Percentiles rank a stretch among this genome's conserved stretches.
Evolutionary conservation across 2,797 vertebrate species (phyloP).

Genomic region (Morus bassanus): DNA sequence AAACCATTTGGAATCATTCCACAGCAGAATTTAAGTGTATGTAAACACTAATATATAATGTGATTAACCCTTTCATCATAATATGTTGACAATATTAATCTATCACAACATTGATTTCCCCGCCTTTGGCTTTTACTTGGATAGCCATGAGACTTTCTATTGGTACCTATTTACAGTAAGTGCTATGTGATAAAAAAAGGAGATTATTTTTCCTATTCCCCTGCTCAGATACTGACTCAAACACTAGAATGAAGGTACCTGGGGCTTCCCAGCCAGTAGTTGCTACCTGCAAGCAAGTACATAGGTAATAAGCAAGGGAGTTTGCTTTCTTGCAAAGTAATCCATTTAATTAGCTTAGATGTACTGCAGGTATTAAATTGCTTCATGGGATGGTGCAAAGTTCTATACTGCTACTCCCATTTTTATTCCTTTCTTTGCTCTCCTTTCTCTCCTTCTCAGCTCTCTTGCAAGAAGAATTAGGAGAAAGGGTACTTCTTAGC

Average conservation of each 20-base stretch:
- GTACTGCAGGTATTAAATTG: neutral
- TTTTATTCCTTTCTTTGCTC: neutral
- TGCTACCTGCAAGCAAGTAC: neutral
- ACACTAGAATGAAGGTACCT: neutral
- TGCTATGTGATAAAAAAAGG: neutral
- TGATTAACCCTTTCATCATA: neutral
- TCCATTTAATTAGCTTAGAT: neutral
- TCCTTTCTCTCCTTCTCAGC: neutral
- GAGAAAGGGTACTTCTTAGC: neutral
- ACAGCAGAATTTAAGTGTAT: neutral
- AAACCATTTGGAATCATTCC: neutral
- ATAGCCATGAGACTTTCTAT: neutral
- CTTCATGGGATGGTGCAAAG: neutral
- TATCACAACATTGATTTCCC: neutral
- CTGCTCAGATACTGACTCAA: neutral
- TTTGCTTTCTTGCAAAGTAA: neutral
- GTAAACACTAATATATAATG: neutral
- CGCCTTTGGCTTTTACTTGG: neutral
- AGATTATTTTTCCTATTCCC: neutral
- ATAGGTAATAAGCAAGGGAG: neutral
- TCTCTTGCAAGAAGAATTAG: neutral
- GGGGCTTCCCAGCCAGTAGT: neutral
- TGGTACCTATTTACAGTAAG: neutral
- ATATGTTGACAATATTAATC: neutral
- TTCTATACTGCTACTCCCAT: neutral